A percentile compares a stretch with the other conserved stretches of the same genome.
phyloP scores from a whole-genome alignment of 1,140 invertebrate genomes.

The Drosophila athabasca region DNA sequence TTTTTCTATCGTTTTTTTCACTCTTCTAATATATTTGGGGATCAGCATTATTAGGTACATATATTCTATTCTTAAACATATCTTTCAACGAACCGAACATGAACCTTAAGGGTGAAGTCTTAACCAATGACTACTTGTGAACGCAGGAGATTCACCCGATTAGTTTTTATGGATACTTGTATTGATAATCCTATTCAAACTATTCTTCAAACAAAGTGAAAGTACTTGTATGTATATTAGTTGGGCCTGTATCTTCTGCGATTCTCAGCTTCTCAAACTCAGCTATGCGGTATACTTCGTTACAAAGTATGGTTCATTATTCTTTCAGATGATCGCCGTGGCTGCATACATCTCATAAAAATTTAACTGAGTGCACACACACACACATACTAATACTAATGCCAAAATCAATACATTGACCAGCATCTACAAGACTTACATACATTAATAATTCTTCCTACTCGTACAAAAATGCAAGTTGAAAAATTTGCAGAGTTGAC shows the following conservation, averaged over 20 bases:
- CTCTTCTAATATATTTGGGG: too few relatives aligned
- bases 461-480: background rate
- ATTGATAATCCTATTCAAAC: too few relatives aligned
- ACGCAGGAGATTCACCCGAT: too few relatives aligned
- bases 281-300: slow-evolving; percentile 40
- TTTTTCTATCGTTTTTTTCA: too few relatives aligned
- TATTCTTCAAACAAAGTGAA: too few relatives aligned
- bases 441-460: slow-evolving; percentile 18
- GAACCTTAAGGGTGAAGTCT: too few relatives aligned
- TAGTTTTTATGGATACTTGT: too few relatives aligned
- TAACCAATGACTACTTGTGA: too few relatives aligned
- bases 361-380: slow-evolving; percentile 18
- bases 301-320: slow-evolving; percentile 72
- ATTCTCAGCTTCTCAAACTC: background rate
- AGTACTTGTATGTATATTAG: background rate
- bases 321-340: slow-evolving; percentile 78
- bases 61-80: too few relatives aligned
- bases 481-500: slow-evolving; percentile 10
- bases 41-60: too few relatives aligned
- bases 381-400: slow-evolving; percentile 51
- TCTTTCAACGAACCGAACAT: too few relatives aligned
- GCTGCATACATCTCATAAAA: slow-evolving; percentile 76
- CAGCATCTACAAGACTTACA: slow-evolving; percentile 54
- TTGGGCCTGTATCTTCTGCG: slow-evolving; percentile 2
- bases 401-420: slow-evolving; percentile 72